Conservation (phyloP, 2,888 invertebrate genomes). For the Gymnocheta viridis region DNA sequence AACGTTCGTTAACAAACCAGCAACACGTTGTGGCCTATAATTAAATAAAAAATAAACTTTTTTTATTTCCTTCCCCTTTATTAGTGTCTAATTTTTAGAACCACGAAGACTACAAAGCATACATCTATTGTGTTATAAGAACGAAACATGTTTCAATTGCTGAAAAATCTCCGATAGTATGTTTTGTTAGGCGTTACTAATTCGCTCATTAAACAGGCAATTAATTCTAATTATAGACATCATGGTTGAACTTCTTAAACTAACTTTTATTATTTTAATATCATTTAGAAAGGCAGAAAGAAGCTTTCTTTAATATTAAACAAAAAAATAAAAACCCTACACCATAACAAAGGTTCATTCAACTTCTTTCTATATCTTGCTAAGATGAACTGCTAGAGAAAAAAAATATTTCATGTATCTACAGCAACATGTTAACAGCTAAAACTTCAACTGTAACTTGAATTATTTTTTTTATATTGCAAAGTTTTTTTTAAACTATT, state of each 20-base stretch:
- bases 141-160: not conserved
- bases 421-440: too few species aligned
- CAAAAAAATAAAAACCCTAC: too few species aligned
- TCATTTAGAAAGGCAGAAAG: not conserved
- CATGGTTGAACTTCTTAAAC: slow-evolving; percentile 11
- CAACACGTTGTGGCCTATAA: slow-evolving; percentile 20
- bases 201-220: slow-evolving; percentile 53
- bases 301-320: not conserved
- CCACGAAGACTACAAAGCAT: not conserved
- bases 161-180: slow-evolving; percentile 1
- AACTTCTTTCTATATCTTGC: too few species aligned
- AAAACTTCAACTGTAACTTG: too few species aligned
- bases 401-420: too few species aligned
- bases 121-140: not conserved
- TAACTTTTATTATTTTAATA: not conserved
- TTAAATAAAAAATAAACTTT: not conserved
- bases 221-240: slow-evolving; percentile 51
- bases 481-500: not conserved
- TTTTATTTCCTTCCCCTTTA: not conserved
- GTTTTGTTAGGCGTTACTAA: slow-evolving; percentile 46
- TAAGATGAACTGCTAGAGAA: too few species aligned
- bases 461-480: too few species aligned
- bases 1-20: slow-evolving; percentile 2
- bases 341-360: too few species aligned
- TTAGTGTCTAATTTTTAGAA: not conserved